Conservation (phyloP, 2,113 vertebrate species). For the Symphodus melops region DNA sequence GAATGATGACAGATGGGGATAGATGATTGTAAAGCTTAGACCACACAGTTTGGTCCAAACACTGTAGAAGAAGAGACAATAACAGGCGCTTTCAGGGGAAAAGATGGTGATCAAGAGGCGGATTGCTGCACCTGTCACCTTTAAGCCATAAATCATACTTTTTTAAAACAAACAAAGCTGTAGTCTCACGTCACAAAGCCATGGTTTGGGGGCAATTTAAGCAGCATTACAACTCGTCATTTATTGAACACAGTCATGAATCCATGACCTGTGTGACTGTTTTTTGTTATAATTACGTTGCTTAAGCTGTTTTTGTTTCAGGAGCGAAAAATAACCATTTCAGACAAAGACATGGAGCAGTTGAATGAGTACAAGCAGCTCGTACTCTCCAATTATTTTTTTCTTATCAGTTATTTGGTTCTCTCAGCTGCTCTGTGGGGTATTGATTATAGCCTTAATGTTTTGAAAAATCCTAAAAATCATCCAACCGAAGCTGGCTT, state of each 20-base stretch:
- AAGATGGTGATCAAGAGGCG: constrained; percentile 47
- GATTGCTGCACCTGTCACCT: constrained; percentile 62
- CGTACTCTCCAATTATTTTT: constrained; percentile 23
- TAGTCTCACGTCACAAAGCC: constrained; percentile 53
- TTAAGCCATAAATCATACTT: constrained; percentile 50
- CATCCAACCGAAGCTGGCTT: constrained; percentile 34
- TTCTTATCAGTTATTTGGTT: constrained; percentile 39
- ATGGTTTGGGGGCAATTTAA: constrained; percentile 8
- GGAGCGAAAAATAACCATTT: constrained; percentile 36
- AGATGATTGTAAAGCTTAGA: constrained; percentile 56
- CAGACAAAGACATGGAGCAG: constrained; percentile 23
- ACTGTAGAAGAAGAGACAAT: constrained; percentile 45
- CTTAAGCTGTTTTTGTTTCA: constrained; percentile 44
- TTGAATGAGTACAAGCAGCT: constrained; percentile 17
- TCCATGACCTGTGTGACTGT: constrained; percentile 31
- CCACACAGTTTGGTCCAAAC: constrained; percentile 55
- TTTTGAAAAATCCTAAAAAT: constrained; percentile 34
- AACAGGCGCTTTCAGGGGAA: constrained; percentile 41
- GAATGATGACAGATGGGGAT: constrained; percentile 67
- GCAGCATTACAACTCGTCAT: constrained; percentile 31
- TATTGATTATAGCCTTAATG: constrained; percentile 43
- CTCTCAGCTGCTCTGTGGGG: constrained; percentile 31
- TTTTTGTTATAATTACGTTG: constrained; percentile 33
- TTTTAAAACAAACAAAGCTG: constrained; percentile 58
- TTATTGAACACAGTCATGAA: constrained; percentile 33